A percentile compares a stretch with the other conserved stretches of the same genome.
phyloP scores from a whole-genome alignment of 2,888 invertebrate genomes.

The Hydropsyche betteni region DNA sequence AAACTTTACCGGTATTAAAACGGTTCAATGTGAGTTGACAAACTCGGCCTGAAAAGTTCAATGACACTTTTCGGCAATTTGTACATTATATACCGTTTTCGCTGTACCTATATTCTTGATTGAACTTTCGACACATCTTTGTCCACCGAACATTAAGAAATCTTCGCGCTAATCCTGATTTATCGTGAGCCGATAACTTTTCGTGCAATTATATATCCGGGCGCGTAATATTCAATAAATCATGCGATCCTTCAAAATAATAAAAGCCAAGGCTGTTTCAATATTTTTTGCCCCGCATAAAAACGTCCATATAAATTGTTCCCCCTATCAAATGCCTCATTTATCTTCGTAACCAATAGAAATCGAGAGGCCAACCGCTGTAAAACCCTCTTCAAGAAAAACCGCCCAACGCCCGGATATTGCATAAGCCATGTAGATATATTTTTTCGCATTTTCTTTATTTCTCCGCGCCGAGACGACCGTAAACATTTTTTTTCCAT shows the following conservation, averaged over 20 bases:
- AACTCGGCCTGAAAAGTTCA: no score
- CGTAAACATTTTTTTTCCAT: slow-evolving; percentile 50
- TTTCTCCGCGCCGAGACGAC: slow-evolving; percentile 42
- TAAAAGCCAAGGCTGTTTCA: slow-evolving; percentile 46
- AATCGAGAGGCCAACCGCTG: slow-evolving; percentile 51
- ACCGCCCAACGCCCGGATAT: slow-evolving; percentile 45
- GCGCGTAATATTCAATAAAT: slow-evolving; percentile 47
- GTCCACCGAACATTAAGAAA: slow-evolving; percentile 17
- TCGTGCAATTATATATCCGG: slow-evolving; percentile 42
- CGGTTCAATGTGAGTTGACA: no score
- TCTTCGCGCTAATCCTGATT: slow-evolving; percentile 35
- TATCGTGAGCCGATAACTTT: slow-evolving; percentile 35
- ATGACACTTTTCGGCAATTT: no score
- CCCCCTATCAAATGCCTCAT: slow-evolving; percentile 51
- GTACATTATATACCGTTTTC: no score
- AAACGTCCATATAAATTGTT: slow-evolving; percentile 48
- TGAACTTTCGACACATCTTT: not conserved
- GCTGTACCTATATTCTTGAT: no score
- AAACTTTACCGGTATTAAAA: no score
- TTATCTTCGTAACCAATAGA: slow-evolving; percentile 52
- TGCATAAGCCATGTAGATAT: slow-evolving; percentile 49
- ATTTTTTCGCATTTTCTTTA: slow-evolving; percentile 46
- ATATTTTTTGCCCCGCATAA: slow-evolving; percentile 47
- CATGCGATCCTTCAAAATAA: slow-evolving; percentile 49
- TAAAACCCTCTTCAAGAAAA: slow-evolving; percentile 50